Evolutionary conservation across 2,888 invertebrate genomes (phyloP).

Genomic region (Chrysolina haemoptera): DNA sequence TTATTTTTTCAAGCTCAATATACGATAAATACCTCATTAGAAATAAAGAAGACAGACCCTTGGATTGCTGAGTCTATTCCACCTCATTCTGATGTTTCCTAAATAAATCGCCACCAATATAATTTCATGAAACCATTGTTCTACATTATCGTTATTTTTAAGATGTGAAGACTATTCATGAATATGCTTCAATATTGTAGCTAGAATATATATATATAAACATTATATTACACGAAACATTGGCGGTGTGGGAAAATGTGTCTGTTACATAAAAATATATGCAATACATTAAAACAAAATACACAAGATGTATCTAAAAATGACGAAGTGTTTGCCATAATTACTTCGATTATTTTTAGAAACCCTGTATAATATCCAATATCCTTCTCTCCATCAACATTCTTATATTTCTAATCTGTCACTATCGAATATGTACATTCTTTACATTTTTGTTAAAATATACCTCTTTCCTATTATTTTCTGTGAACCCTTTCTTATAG

Average conservation of each 20-base stretch:
- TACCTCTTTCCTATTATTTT: slow-evolving; percentile 53
- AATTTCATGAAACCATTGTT: neutral
- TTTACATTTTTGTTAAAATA: slow-evolving; percentile 56
- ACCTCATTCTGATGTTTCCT: neutral
- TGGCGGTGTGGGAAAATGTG: slow-evolving; percentile 56
- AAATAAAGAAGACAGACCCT: neutral
- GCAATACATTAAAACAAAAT: slow-evolving; percentile 56
- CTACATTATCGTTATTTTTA: neutral
- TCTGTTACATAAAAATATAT: slow-evolving; percentile 47
- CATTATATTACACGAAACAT: slow-evolving; percentile 58
- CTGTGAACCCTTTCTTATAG: slow-evolving; percentile 51
- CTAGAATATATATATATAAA: slow-evolving; percentile 56
- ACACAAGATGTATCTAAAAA: slow-evolving; percentile 52
- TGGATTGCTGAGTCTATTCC: neutral
- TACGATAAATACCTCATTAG: neutral
- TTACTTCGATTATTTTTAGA: slow-evolving; percentile 46
- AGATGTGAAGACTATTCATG: slow-evolving; percentile 42
- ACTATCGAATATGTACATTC: slow-evolving; percentile 58
- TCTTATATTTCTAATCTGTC: slow-evolving; percentile 60
- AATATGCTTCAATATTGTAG: slow-evolving; percentile 55
- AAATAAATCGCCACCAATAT: neutral
- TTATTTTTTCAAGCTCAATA: neutral
- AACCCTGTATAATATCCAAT: slow-evolving; percentile 49
- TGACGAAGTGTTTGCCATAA: slow-evolving; percentile 35
- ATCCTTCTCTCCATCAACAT: slow-evolving; percentile 57